Conservation (phyloP, 2,113 vertebrate genomes). For the Psammodynastes pulverulentus region DNA sequence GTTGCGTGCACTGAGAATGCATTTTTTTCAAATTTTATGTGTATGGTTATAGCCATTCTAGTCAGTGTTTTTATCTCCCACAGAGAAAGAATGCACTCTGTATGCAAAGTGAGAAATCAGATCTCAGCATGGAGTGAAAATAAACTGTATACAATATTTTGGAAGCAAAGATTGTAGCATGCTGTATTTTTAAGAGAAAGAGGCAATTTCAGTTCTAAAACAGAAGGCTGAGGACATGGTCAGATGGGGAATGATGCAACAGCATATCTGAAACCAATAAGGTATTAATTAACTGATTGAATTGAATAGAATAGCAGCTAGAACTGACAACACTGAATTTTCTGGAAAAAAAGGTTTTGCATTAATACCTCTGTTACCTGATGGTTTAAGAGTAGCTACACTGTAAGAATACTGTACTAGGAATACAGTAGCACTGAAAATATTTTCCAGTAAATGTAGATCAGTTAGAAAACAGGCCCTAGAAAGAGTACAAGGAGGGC, state of each 20-base stretch:
- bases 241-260: neutral
- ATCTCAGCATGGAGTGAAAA: neutral
- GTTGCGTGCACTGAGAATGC: neutral
- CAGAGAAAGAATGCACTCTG: neutral
- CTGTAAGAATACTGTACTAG: neutral
- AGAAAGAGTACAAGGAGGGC: neutral
- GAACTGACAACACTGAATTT: neutral
- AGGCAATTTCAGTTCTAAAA: neutral
- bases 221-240: neutral
- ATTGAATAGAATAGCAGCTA: neutral
- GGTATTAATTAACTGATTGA: neutral
- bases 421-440: neutral
- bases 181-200: neutral
- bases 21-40: neutral
- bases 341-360: neutral
- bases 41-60: neutral
- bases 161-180: neutral
- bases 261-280: neutral
- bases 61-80: fast-evolving
- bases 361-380: constrained; percentile 3
- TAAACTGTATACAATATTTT: fast-evolving
- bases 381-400: neutral
- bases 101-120: neutral
- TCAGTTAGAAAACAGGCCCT: neutral
- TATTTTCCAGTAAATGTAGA: neutral